These are phyloP conservation scores for Ptychodera flava DNA, from an alignment of 35 echinoderm and acorn worm species.

Conservation along the genomic window DNA sequence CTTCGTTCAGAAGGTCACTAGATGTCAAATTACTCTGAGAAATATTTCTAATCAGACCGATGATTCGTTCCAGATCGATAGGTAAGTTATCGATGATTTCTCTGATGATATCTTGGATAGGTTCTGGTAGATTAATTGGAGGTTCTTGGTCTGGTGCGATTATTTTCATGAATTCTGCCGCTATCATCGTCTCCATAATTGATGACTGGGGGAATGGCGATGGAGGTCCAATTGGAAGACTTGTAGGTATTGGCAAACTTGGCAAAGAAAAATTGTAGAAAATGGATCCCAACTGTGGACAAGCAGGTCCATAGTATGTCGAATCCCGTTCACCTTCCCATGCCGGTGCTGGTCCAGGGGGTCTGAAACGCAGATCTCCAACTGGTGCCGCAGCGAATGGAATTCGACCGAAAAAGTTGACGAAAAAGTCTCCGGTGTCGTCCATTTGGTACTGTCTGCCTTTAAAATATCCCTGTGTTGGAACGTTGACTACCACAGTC, in stretches of 20 bases:
- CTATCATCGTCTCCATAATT: background rate
- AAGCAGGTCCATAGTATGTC: background rate
- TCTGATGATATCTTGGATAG: background rate
- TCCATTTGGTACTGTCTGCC: background rate
- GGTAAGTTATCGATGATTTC: background rate
- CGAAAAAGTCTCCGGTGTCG: background rate
- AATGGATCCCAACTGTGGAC: background rate
- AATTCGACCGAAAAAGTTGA: background rate
- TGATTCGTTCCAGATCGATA: background rate
- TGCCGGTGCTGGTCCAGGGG: background rate
- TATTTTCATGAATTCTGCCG: background rate
- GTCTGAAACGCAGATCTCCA: background rate
- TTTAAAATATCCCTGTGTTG: background rate
- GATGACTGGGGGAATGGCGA: background rate
- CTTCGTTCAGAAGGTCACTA: background rate
- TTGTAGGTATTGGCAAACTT: background rate
- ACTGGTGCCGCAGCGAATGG: background rate
- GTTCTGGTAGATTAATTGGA: background rate
- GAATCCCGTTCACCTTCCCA: background rate
- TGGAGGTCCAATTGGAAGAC: background rate
- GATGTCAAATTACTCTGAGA: background rate
- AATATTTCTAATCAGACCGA: background rate
- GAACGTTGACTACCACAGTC: background rate
- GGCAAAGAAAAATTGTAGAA: background rate
- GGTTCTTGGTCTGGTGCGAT: background rate